Base-by-base conservation (phyloP, 2,113 vertebrate species). In the Chamaetylas fuelleborni region DNA sequence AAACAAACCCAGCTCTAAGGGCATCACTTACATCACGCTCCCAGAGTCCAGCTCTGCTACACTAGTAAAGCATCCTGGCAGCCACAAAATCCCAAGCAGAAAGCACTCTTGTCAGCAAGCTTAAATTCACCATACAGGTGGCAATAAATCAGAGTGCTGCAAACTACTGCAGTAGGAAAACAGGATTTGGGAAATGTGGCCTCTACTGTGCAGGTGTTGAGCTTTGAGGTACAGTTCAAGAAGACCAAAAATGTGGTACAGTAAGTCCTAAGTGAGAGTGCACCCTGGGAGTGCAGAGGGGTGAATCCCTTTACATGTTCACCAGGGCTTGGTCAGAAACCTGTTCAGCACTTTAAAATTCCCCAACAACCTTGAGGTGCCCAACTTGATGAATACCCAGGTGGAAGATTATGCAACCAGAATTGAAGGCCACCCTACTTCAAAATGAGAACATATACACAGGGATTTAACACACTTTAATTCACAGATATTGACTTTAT, bases 401-500 rank as follows among this genome's bases (percentile, higher is more conserved):
- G 0, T 48, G 69, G 83, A 74, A 66, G 29, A 92, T 95, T 94
- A 94, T 4, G 36, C 80, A 95, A 81, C 12, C 0, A 0, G 64
- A 70, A 69, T 0, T 50, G 34, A 72, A 83, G 62, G 95, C 71
- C 80, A 86, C 69, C 83, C 86, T 96, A 70, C 43, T 92, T 96
- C 15, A 4, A 81, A 96, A 93, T n/a, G 86, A 88, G 92, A 96
- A 51, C 92, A 36, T 66, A 81, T 86, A 93, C 76, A 51, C 67
- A 83, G 91, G 91, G 91, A 96, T 94, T 88, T 95, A 94, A 81
- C 88, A 93, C 47, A 42, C 38, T 92, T 93, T 86, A 92, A 74
- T 92, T 93, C 62, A 77, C 33, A 81, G 74, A 54, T 40, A 45
- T 4, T 62, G 48, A 65, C 67, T 83, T 53, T 17, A 86, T 45